Evolutionary conservation across 2,113 vertebrate genomes (phyloP), one percentile per base, ranked within the genome.

Genomic region (Pedetes capensis): DNA sequence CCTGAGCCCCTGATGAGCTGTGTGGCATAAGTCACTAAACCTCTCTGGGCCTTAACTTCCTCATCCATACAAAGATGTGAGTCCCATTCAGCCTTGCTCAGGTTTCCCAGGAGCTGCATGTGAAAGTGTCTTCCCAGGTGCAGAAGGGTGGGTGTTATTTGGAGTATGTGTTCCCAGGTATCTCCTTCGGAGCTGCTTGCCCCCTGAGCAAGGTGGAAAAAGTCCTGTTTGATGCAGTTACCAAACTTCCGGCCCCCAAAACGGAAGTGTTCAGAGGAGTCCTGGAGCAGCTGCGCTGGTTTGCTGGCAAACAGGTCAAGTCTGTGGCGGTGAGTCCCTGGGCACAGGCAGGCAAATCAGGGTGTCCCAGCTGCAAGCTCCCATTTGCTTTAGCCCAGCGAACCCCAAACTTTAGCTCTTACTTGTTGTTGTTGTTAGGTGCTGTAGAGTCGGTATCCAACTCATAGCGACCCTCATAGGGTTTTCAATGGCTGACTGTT

Each of bases 241-340:
- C 95, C 18, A 92, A 98, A 12, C 98, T 99, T 83, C 98, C 99
- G 71, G 63, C 96, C 10, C 76, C 99, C 87, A 98, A 98, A 97
- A 99, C 98, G 0, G 98, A 99, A 78, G 97, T 99, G 93, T 99
- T 99, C 97, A 96, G 95, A 69, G 99, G 99, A 0, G 94, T 99
- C 4, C 97, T 99, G 95, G 99, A 99, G 79, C 99, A 99, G 97
- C 97, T 99, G 91, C 98, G 98, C 3, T 99, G 99, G 99, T 99
- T 99, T 71, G 99, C 99, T 0, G 99, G 99, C 57, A 98, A 98
- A 64, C 99, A 99, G 96, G 99, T 99, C 90, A 99, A 99, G 86
- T 99, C 99, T 6, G 99, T 99, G 32, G 99, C 99, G 0, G 99
- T 99, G 98, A 98, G 99, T 98, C 71, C 2, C 51, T 17, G 0